Evolutionary conservation across 2,888 invertebrate genomes (phyloP).

Genomic region (Amphipyra tragopoginis): DNA sequence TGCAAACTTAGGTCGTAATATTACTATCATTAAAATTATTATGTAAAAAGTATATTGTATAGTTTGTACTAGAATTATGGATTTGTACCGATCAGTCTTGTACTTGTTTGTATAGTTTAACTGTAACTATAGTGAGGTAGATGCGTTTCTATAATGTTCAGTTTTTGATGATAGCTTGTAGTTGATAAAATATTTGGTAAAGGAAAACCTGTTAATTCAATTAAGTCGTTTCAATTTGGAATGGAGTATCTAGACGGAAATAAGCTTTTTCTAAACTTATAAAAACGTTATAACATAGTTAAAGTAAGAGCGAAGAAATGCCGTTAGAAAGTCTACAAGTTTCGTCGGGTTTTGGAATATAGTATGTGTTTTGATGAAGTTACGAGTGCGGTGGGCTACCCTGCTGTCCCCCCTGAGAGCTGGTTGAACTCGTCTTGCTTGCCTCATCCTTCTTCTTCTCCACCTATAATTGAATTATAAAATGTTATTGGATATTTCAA

Average conservation of each 20-base stretch:
- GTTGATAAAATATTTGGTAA: constrained; percentile 23
- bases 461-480: constrained; percentile 68
- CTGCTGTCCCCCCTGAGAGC: constrained; percentile 79
- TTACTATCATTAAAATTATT: constrained; percentile 75
- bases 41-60: constrained; percentile 67
- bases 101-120: constrained; percentile 71
- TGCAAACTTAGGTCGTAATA: constrained; percentile 77
- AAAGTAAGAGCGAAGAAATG: constrained; percentile 51
- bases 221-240: constrained; percentile 45
- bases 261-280: constrained; percentile 46
- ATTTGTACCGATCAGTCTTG: constrained; percentile 88
- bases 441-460: constrained; percentile 83
- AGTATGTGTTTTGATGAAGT: constrained; percentile 50
- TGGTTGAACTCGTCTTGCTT: constrained; percentile 78
- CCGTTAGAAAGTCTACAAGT: constrained; percentile 48
- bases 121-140: constrained; percentile 79
- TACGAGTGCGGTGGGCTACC: constrained; percentile 77
- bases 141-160: constrained; percentile 36
- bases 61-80: constrained; percentile 81
- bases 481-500: not conserved
- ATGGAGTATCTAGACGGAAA: constrained; percentile 47
- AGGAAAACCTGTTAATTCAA: constrained; percentile 29
- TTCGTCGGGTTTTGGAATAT: constrained; percentile 49
- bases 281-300: constrained; percentile 41
- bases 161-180: constrained; percentile 16